phyloP scores from a whole-genome alignment of 1,140 invertebrate species.

The Prorops nasuta region DNA sequence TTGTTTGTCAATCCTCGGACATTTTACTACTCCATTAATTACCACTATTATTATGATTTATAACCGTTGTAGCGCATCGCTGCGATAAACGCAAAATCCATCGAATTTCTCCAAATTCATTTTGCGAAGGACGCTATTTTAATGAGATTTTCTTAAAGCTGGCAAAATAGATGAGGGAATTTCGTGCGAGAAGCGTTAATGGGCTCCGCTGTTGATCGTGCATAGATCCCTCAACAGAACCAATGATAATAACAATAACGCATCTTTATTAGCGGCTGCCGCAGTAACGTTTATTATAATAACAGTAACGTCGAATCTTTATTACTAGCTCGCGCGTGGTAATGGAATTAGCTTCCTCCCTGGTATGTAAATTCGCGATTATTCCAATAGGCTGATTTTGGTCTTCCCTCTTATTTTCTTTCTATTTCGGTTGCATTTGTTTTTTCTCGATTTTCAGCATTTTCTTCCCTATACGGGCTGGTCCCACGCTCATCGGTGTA shows the following conservation, averaged over 20 bases:
- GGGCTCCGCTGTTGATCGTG: too few species aligned
- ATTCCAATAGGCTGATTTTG: constrained; percentile 12
- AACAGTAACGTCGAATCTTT: constrained; percentile 31
- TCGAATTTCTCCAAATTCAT: too few species aligned
- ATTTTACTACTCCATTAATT: too few species aligned
- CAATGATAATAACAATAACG: constrained; percentile 34
- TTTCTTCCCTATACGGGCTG: background rate
- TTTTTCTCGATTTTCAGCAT: background rate
- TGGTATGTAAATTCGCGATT: constrained; percentile 15
- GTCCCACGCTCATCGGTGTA: background rate
- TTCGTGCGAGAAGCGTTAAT: too few species aligned
- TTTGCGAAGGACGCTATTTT: too few species aligned
- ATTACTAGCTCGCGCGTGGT: constrained; percentile 21
- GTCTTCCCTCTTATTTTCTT: constrained; percentile 8
- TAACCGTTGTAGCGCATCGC: too few species aligned
- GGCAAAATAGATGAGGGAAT: too few species aligned
- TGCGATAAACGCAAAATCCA: too few species aligned
- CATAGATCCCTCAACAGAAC: too few species aligned
- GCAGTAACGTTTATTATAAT: constrained; percentile 29
- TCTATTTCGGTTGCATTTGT: background rate
- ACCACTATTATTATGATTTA: too few species aligned
- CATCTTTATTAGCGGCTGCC: constrained; percentile 24
- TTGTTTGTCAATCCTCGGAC: too few species aligned
- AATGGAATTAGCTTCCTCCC: constrained; percentile 35
- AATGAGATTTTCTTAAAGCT: too few species aligned